Evolutionary conservation across 2,113 vertebrate genomes (phyloP).

Genomic region (Gila orcuttii): DNA sequence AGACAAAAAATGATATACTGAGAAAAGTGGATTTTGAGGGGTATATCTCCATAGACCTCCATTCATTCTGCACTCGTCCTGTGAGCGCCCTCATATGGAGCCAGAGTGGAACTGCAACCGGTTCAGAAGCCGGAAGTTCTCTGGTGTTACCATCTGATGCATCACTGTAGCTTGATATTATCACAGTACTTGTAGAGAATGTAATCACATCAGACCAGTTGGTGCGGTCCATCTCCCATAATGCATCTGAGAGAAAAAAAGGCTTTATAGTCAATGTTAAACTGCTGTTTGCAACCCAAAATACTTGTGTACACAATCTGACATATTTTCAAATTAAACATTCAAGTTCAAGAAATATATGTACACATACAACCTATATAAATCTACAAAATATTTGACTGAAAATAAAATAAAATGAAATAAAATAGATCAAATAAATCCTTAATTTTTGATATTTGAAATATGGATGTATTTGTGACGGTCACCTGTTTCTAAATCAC

Average conservation of each 20-base stretch:
- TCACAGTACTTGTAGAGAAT: neutral
- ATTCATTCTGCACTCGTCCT: no score
- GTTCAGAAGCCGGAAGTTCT: no score
- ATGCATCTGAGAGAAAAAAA: neutral
- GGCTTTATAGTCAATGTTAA: neutral
- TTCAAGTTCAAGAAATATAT: neutral
- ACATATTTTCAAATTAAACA: neutral
- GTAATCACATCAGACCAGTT: neutral
- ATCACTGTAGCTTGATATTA: neutral
- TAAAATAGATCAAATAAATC: neutral
- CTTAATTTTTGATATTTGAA: neutral
- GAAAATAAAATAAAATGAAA: neutral
- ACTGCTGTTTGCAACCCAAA: neutral
- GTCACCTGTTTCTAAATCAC: constrained; percentile 7
- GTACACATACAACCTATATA: no score
- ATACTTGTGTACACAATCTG: neutral
- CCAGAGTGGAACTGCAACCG: no score
- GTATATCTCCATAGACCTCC: no score
- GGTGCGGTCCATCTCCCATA: neutral
- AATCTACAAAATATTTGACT: no score
- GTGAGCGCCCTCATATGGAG: no score
- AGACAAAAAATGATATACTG: no score
- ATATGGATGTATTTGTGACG: neutral
- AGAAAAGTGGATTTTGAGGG: no score
- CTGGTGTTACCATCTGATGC: neutral